Evolutionary conservation across 2,797 vertebrate species (phyloP).

Genomic region (Poeciliopsis paucimaculata): DNA sequence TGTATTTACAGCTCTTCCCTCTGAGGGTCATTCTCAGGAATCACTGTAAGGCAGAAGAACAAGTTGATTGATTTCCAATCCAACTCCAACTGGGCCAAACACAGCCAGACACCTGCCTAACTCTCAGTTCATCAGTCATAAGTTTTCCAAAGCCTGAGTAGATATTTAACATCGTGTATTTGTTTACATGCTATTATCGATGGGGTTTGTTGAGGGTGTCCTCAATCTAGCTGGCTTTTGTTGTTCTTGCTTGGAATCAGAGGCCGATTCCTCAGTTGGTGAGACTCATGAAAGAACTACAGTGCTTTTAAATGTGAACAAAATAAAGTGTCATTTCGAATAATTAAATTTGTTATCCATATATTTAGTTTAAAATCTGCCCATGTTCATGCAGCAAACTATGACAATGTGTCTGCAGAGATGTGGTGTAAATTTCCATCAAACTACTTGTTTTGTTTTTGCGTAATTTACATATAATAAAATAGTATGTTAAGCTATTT

Average conservation of each 20-base stretch:
- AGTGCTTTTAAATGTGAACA: not conserved
- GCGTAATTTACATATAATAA: not conserved
- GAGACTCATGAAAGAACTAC: not conserved
- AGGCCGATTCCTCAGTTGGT: not conserved
- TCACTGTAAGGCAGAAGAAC: slow-evolving; percentile 29
- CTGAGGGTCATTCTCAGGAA: slow-evolving; percentile 33
- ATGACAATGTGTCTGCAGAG: not conserved
- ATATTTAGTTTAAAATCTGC: not conserved
- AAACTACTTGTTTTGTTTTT: not conserved
- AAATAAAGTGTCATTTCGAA: not conserved
- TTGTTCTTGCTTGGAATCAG: not conserved
- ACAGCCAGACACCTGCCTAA: slow-evolving; percentile 8
- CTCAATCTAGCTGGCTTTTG: not conserved
- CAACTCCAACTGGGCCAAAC: slow-evolving; percentile 15
- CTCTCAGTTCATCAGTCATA: slow-evolving; percentile 10
- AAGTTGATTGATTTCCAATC: slow-evolving; percentile 43
- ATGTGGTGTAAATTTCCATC: not conserved
- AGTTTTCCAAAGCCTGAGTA: not conserved
- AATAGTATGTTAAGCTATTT: not conserved
- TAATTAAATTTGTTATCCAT: not conserved
- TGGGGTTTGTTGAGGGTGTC: not conserved
- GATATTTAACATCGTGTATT: not conserved
- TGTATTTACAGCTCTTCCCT: slow-evolving; percentile 1
- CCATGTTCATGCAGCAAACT: not conserved
- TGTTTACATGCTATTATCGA: not conserved